Percentiles rank a stretch among this genome's conserved stretches.
Evolutionary conservation across 2,888 invertebrate genomes (phyloP).

Genomic region (Azorinus chamasolen): DNA sequence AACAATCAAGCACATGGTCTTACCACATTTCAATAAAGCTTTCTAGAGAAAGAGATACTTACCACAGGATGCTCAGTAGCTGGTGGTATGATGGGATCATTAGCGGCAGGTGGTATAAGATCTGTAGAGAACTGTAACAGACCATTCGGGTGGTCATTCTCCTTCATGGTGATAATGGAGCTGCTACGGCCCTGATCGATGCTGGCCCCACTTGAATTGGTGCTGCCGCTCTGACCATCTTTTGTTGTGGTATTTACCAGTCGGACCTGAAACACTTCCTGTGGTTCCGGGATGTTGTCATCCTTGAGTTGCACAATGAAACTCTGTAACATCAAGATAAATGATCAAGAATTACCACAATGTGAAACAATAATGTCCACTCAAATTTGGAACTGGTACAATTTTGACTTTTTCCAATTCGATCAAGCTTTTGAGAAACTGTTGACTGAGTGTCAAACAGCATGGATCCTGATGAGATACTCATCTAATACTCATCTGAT

Average conservation of each 20-base stretch:
- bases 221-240: slow-evolving; percentile 80
- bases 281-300: slow-evolving; percentile 81
- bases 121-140: slow-evolving; percentile 81
- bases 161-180: slow-evolving; percentile 74
- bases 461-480: too few relatives aligned
- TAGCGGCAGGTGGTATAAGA: slow-evolving; percentile 65
- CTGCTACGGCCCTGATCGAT: slow-evolving; percentile 68
- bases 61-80: slow-evolving; percentile 68
- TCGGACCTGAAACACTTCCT: slow-evolving; percentile 78
- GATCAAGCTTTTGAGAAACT: too few relatives aligned
- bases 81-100: slow-evolving; percentile 71
- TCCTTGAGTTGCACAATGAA: slow-evolving; percentile 75
- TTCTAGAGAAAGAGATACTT: too few relatives aligned
- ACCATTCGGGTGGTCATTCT: slow-evolving; percentile 83
- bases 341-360: too few relatives aligned
- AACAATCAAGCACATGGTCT: too few relatives aligned
- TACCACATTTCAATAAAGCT: too few relatives aligned
- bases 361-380: too few relatives aligned
- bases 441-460: too few relatives aligned
- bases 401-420: too few relatives aligned
- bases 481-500: too few relatives aligned
- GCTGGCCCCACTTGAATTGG: slow-evolving; percentile 85
- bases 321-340: slow-evolving; percentile 71
- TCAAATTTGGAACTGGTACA: too few relatives aligned
- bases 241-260: slow-evolving; percentile 71